Evolutionary conservation across 2,888 invertebrate genomes (phyloP).

Genomic region (Aporophyla lueneburgensis): DNA sequence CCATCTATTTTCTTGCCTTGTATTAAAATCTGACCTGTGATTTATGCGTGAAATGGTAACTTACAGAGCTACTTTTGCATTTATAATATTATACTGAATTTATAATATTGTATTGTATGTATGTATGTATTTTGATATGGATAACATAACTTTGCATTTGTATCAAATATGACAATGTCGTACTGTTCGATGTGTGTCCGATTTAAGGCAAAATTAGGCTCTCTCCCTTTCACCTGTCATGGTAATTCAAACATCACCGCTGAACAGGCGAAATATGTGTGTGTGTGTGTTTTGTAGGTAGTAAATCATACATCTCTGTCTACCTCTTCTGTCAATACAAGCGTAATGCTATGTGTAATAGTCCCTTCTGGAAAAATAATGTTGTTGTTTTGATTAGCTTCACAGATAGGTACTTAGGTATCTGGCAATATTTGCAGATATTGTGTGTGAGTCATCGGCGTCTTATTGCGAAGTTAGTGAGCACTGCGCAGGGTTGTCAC

Average conservation of each 20-base stretch:
- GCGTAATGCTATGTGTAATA: slow-evolving; percentile 17
- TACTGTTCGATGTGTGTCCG: background rate
- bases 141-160: background rate
- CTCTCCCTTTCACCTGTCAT: background rate
- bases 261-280: background rate
- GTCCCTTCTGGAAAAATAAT: slow-evolving; percentile 45
- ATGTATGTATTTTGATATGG: no score
- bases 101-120: no score
- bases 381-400: slow-evolving; percentile 48
- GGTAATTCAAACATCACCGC: background rate
- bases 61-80: no score
- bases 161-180: background rate
- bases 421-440: slow-evolving; percentile 71
- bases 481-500: slow-evolving; percentile 61
- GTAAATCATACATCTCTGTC: background rate
- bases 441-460: slow-evolving; percentile 65
- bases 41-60: no score
- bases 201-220: background rate
- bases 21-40: no score
- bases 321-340: background rate
- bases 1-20: no score
- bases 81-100: no score
- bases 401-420: slow-evolving; percentile 56
- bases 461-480: slow-evolving; percentile 68
- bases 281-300: background rate